These are phyloP conservation scores for Alloplasta piceator DNA, from an alignment of 2,888 invertebrate species.

Conservation along the genomic window DNA sequence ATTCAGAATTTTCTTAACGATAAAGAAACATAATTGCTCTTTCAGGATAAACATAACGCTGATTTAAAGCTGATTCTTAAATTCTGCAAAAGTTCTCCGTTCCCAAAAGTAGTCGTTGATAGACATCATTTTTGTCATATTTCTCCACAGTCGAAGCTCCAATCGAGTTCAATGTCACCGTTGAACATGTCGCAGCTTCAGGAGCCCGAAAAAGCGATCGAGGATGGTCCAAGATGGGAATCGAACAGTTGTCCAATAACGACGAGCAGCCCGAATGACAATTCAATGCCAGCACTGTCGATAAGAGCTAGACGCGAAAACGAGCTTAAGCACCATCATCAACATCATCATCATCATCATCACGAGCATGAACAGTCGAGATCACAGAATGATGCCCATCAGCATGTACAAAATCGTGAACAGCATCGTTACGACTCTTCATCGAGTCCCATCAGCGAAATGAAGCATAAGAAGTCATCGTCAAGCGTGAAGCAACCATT, in stretches of 20 bases:
- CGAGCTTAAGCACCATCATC: conserved; percentile 65
- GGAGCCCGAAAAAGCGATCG: conserved; percentile 68
- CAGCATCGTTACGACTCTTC: conserved; percentile 56
- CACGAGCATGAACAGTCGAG: conserved; percentile 63
- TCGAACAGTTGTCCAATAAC: conserved; percentile 72
- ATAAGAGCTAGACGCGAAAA: conserved; percentile 49
- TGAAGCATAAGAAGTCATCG: conserved; percentile 38
- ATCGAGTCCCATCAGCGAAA: conserved; percentile 34
- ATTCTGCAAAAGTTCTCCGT: too few relatives aligned
- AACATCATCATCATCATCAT: conserved; percentile 61
- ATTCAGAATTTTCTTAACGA: too few relatives aligned
- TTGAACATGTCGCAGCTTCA: conserved; percentile 68
- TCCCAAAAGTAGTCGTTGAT: too few relatives aligned
- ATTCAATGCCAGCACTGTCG: conserved; percentile 49
- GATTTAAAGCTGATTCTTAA: too few relatives aligned
- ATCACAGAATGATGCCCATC: conserved; percentile 38
- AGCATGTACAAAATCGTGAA: conserved; percentile 68
- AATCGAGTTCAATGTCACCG: conserved; percentile 59
- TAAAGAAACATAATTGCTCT: neutral
- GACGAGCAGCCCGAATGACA: conserved; percentile 75
- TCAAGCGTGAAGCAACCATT: conserved; percentile 85
- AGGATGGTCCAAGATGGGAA: conserved; percentile 79
- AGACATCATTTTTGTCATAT: neutral
- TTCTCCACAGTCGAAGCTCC: conserved; percentile 66
- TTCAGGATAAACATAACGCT: too few relatives aligned